A percentile compares a stretch with the other conserved stretches of the same genome.
phyloP scores from a whole-genome alignment of 1,140 invertebrate genomes.

The Hylaeus anthracinus region DNA sequence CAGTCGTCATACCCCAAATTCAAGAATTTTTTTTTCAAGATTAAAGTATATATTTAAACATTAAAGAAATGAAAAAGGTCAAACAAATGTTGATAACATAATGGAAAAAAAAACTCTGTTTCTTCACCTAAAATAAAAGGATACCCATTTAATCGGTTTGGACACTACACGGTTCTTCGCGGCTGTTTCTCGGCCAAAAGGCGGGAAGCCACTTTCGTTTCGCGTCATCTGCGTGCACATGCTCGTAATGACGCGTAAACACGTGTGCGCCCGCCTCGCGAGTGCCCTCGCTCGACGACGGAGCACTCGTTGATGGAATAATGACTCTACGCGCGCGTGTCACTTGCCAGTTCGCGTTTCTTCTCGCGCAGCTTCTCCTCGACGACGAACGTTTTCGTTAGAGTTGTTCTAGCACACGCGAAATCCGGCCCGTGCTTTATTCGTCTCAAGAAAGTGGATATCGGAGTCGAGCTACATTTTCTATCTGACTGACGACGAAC shows the following conservation, averaged over 20 bases:
- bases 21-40: too few relatives aligned
- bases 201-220: slow-evolving; percentile 24
- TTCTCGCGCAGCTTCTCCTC: background rate
- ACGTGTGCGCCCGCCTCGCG: slow-evolving; percentile 15
- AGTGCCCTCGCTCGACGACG: background rate
- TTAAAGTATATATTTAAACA: too few relatives aligned
- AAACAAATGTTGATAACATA: too few relatives aligned
- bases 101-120: too few relatives aligned
- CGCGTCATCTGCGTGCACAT: slow-evolving; percentile 34
- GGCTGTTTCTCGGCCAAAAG: background rate
- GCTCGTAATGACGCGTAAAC: slow-evolving; percentile 41
- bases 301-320: slow-evolving; percentile 31
- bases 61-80: too few relatives aligned
- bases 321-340: slow-evolving; percentile 32
- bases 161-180: slow-evolving; percentile 4
- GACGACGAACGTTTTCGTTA: background rate
- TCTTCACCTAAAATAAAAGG: too few relatives aligned
- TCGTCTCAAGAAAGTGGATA: too few relatives aligned
- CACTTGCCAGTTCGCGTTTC: slow-evolving; percentile 10
- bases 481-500: too few relatives aligned
- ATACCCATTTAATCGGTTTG: background rate
- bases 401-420: background rate
- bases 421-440: too few relatives aligned
- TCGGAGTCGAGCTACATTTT: too few relatives aligned
- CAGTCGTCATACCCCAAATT: too few relatives aligned